These are phyloP conservation scores for Conops quadrifasciatus DNA, from an alignment of 2,888 invertebrate species.

Conservation along the genomic window DNA sequence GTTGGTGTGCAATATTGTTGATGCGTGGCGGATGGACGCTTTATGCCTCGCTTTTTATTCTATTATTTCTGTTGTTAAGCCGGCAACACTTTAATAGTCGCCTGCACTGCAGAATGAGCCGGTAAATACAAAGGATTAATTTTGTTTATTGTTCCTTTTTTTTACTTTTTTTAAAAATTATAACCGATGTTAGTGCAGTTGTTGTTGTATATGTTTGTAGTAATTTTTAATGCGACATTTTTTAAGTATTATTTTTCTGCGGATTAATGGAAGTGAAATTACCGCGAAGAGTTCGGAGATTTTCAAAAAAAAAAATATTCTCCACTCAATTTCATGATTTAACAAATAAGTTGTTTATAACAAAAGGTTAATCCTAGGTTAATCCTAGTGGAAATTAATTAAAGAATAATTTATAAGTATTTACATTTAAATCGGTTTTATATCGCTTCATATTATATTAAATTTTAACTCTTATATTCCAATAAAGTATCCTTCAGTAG, in stretches of 20 bases:
- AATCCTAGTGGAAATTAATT: no score
- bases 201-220: background rate
- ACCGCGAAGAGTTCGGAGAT: background rate
- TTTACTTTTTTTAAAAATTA: background rate
- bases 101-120: background rate
- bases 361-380: background rate
- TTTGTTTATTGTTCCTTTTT: slow-evolving; percentile 1
- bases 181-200: no score
- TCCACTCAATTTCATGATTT: no score
- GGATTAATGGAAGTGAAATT: background rate
- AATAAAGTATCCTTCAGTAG: no score
- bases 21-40: background rate
- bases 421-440: background rate
- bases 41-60: background rate
- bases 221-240: background rate
- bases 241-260: background rate
- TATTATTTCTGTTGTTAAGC: background rate
- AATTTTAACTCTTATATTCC: no score
- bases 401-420: background rate
- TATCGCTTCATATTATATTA: no score
- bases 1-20: no score
- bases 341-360: background rate
- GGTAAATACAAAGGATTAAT: slow-evolving; percentile 18
- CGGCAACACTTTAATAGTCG: background rate
- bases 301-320: no score